Evolutionary conservation across 2,888 invertebrate species (phyloP), one percentile per base, ranked within the genome.

Genomic region (Autographa gamma): DNA sequence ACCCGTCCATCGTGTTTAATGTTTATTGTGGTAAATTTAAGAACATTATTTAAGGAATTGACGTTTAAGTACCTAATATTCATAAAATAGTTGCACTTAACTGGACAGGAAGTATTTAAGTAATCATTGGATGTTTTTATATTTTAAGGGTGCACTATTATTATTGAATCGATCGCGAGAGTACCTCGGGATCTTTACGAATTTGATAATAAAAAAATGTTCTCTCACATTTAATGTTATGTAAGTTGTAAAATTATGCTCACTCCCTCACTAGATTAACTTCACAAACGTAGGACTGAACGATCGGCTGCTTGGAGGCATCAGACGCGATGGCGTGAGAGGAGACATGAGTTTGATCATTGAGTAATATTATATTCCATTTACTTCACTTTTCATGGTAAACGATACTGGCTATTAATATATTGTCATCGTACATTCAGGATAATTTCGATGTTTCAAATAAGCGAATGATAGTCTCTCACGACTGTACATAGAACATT

Each of bases 1-100:
- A 94, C 95, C 95, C 95, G 95, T 95, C 95, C 95, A 95, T 94
- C 93, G 94, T 95, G 91, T 91, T 92, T 92, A 95, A 94, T 90
- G 88, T 95, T 94, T 93, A 94, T 91, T 92, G 90, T 92, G 92
- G 91, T 93, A 88, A 84, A 86, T 88, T 92, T 93, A 94, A 92
- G 93, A 91, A 90, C 85, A 90, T 93, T 92, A 91, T 92, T 92
- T 94, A 94, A 94, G 94, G 91, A 91, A 92, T 93, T 92, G 92
- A 90, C 87, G 80, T 91, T 92, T 93, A 94, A 92, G 93, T 93
- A 93, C 88, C 88, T 90, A 91, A 90, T 89, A 91, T 88, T 90
- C 90, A 87, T 93, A 90, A 90, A 83, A 89, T 93, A 93, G 90
- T 90, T 90, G 94, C 95, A 95, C 95, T 90, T 90, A 89, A 86